These are phyloP conservation scores for Mythimna impura DNA, from an alignment of 2,888 invertebrate genomes.

Conservation along the genomic window DNA sequence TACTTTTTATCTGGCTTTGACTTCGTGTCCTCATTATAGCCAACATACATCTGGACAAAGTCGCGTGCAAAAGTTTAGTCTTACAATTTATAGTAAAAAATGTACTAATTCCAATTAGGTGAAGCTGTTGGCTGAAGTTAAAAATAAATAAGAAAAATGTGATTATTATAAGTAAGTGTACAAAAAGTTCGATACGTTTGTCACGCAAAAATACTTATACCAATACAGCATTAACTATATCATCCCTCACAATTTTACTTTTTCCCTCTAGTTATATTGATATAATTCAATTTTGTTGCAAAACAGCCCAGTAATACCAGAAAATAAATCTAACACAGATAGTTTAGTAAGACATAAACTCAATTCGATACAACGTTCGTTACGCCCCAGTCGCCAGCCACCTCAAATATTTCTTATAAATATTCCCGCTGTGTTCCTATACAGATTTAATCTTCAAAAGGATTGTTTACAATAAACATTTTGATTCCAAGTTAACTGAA, in stretches of 20 bases:
- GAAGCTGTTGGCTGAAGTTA: no score
- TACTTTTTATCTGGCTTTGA: no score
- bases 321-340: neutral
- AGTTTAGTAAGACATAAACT: neutral
- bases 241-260: neutral
- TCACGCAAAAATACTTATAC: neutral
- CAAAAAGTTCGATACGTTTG: neutral
- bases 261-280: neutral
- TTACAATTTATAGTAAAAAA: no score
- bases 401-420: constrained; percentile 82
- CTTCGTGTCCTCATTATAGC: no score
- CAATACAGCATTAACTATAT: no score
- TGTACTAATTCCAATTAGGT: no score
- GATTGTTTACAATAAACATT: constrained; percentile 89
- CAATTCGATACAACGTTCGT: constrained; percentile 43
- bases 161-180: no score
- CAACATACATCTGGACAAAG: no score
- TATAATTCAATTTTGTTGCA: neutral
- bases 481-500: constrained; percentile 87
- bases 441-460: constrained; percentile 86
- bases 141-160: no score
- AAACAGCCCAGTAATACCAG: neutral
- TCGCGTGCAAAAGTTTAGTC: no score
- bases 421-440: constrained; percentile 83
- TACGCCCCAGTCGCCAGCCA: constrained; percentile 45